A percentile compares a stretch with the other conserved stretches of the same genome.
Evolutionary conservation across 1,140 invertebrate species (phyloP).

Genomic region (Drosophila varians): DNA sequence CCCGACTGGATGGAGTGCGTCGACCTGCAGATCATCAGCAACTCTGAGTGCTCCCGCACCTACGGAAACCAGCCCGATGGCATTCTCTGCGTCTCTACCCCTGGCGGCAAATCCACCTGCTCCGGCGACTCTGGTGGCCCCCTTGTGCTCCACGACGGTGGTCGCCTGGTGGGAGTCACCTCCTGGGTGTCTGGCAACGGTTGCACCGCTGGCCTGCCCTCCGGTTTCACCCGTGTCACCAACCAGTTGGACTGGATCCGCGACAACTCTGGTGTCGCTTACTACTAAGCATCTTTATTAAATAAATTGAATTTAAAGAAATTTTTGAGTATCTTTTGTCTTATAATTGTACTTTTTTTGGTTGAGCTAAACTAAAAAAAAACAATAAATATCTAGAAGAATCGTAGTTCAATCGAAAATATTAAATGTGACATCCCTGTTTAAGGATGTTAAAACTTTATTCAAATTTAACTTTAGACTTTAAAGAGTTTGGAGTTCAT

Average conservation of each 20-base stretch:
- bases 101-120: constrained; percentile 60
- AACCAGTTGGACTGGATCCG: constrained; percentile 85
- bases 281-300: constrained; percentile 33
- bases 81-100: constrained; percentile 56
- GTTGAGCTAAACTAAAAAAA: no score
- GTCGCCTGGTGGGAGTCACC: constrained; percentile 84
- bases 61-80: constrained; percentile 37
- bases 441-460: no score
- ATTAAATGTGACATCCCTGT: no score
- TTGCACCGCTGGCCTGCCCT: constrained; percentile 71
- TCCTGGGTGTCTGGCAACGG: constrained; percentile 59
- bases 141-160: constrained; percentile 82
- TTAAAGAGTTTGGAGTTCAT: no score
- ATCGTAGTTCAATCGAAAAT: no score
- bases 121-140: constrained; percentile 85
- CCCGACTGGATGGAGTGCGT: constrained; percentile 53
- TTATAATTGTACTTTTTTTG: no score
- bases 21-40: constrained; percentile 50
- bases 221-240: constrained; percentile 64
- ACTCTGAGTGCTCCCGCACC: constrained; percentile 52
- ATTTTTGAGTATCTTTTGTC: not conserved
- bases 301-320: constrained; percentile 10
- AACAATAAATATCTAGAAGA: no score
- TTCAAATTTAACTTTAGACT: no score
- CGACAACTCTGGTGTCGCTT: constrained; percentile 59